These are phyloP conservation scores for Cryptoprocta ferox DNA, from an alignment of 2,797 vertebrate genomes.

Conservation along the genomic window DNA sequence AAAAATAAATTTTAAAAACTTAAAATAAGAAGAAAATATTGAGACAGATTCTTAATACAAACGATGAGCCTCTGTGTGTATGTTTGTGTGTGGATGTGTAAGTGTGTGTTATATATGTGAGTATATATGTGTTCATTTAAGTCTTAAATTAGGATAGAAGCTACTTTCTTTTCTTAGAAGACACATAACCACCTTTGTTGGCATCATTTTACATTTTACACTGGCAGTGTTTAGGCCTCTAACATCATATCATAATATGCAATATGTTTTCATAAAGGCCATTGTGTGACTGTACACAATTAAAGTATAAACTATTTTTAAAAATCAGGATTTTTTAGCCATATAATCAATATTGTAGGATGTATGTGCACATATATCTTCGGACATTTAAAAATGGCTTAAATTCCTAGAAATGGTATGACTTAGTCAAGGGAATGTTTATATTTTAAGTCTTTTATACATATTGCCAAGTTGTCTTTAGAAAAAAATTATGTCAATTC, in stretches of 20 bases:
- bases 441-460: not conserved
- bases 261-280: not conserved
- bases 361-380: not conserved
- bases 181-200: not conserved
- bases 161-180: not conserved
- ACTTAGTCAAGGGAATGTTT: not conserved
- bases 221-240: not conserved
- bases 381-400: not conserved
- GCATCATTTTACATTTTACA: not conserved
- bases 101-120: not conserved
- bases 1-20: no score
- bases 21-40: not conserved
- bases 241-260: not conserved
- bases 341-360: not conserved
- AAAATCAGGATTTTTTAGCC: not conserved
- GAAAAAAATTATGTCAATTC: constrained; percentile 8
- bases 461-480: constrained; percentile 40
- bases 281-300: not conserved
- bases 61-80: not conserved
- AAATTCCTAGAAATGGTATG: constrained; percentile 33
- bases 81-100: not conserved
- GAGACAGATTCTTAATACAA: not conserved
- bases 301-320: not conserved
- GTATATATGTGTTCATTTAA: not conserved
- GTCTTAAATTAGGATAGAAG: not conserved